A percentile compares a stretch with the other conserved stretches of the same genome.
Conservation (phyloP, 2,113 vertebrate species). For the Cheilinus undulatus region DNA sequence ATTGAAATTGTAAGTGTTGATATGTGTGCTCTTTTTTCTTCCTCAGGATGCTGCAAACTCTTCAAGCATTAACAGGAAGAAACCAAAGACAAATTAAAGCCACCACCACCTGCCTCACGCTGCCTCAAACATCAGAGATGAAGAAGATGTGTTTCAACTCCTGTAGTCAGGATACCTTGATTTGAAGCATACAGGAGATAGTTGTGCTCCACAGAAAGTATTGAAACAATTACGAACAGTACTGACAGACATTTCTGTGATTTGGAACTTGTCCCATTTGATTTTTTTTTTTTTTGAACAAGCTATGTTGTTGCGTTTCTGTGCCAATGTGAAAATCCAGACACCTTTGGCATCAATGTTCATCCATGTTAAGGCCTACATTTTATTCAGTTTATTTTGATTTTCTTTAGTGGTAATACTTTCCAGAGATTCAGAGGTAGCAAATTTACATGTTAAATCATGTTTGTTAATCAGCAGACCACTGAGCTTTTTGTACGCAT, state of each 20-base stretch:
- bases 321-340: neutral
- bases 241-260: neutral
- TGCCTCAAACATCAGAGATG: neutral
- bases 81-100: conserved; percentile 60
- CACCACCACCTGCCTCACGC: neutral
- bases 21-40: conserved; percentile 19
- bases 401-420: neutral
- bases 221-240: conserved; percentile 6
- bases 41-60: conserved; percentile 52
- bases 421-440: neutral
- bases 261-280: neutral
- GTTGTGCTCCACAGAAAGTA: too few relatives aligned
- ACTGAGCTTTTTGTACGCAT: neutral
- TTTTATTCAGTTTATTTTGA: neutral
- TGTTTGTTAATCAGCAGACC: neutral
- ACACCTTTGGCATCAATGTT: neutral
- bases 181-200: too few relatives aligned
- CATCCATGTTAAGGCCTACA: neutral
- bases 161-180: neutral
- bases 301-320: neutral
- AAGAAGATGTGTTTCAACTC: neutral
- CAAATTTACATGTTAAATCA: neutral
- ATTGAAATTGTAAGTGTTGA: neutral
- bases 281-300: neutral
- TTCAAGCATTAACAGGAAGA: conserved; percentile 60